Evolutionary conservation across 2,797 vertebrate species (phyloP).

Genomic region (Malurus splendens): DNA sequence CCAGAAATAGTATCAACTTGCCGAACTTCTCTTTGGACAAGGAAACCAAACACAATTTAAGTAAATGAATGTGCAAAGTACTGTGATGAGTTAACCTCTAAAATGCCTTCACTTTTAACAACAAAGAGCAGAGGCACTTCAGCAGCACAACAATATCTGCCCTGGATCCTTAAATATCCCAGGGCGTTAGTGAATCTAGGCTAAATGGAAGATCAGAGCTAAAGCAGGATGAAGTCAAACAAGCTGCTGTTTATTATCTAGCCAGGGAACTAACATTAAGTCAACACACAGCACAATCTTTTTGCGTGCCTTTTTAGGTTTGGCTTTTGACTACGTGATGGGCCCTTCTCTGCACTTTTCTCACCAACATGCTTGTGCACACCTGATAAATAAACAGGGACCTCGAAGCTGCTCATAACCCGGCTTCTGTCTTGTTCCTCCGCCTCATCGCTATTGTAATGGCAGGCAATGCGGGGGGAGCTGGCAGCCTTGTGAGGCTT

Average conservation of each 20-base stretch:
- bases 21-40: not conserved
- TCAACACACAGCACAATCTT: slow-evolving; percentile 65
- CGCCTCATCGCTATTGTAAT: slow-evolving; percentile 72
- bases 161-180: not conserved
- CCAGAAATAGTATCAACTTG: not conserved
- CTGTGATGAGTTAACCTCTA: not conserved
- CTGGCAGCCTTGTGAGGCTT: slow-evolving; percentile 47
- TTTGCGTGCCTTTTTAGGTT: not conserved
- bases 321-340: not conserved
- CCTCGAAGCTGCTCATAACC: slow-evolving; percentile 63
- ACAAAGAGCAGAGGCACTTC: slow-evolving; percentile 9
- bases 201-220: slow-evolving; percentile 5
- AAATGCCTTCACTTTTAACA: slow-evolving; percentile 28
- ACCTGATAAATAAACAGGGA: slow-evolving; percentile 78
- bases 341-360: not conserved
- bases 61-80: slow-evolving; percentile 10
- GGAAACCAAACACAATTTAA: not conserved
- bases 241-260: not conserved
- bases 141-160: not conserved
- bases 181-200: not conserved
- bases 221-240: not conserved
- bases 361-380: slow-evolving; percentile 55
- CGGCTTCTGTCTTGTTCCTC: slow-evolving; percentile 77
- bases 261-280: slow-evolving; percentile 15
- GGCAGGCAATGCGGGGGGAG: slow-evolving; percentile 71